Conservation (phyloP, 2,113 vertebrate genomes). For the Cheirogaleus medius region DNA sequence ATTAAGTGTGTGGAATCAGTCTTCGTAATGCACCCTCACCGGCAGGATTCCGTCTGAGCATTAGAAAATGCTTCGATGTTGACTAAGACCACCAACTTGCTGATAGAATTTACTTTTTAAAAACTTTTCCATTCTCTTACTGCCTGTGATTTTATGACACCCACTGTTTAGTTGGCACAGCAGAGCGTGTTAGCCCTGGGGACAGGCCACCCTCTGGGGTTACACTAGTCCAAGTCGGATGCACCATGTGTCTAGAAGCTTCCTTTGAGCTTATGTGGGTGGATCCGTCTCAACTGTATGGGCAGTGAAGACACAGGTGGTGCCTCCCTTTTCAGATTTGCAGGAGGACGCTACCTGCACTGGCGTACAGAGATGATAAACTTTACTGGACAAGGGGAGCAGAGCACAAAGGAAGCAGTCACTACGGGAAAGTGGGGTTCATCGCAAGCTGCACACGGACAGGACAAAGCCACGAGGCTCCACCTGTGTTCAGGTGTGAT, state of each 20-base stretch:
- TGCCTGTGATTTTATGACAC: neutral
- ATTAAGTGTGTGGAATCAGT: neutral
- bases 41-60: neutral
- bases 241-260: neutral
- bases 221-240: neutral
- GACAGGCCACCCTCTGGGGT: neutral
- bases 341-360: neutral
- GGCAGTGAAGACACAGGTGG: neutral
- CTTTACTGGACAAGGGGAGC: neutral
- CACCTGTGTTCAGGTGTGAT: neutral
- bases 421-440: neutral
- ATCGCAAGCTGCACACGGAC: neutral
- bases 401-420: neutral
- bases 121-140: neutral
- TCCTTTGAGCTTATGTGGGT: neutral
- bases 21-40: neutral
- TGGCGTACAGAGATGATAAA: neutral
- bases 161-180: neutral
- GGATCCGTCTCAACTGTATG: neutral
- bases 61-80: neutral
- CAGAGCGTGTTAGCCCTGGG: neutral
- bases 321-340: neutral
- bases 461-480: neutral
- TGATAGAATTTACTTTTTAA: neutral
- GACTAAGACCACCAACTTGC: neutral